Conservation (phyloP, 2,888 invertebrate genomes). For the Aleiodes alternator region DNA sequence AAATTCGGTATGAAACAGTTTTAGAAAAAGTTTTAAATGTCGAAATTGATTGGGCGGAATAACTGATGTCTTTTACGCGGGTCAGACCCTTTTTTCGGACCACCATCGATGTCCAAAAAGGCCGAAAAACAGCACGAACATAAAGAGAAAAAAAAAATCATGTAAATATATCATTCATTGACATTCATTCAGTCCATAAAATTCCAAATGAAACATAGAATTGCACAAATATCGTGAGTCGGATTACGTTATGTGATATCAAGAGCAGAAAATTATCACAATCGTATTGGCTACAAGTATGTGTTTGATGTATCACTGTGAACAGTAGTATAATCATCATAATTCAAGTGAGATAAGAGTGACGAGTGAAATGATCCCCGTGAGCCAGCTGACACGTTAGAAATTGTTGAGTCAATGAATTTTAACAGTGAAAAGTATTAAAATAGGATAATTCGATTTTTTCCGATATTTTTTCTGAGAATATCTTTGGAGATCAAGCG, state of each 20-base stretch:
- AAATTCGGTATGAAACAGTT: too few relatives aligned
- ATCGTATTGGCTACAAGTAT: constrained; percentile 19
- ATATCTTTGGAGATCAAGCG: too few relatives aligned
- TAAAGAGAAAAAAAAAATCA: constrained; percentile 19
- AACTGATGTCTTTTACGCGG: constrained; percentile 27
- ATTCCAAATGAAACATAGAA: constrained; percentile 18
- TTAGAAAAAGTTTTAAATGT: constrained; percentile 46
- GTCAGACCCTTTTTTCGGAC: constrained; percentile 30
- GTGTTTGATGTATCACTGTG: neutral
- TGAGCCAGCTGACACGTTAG: constrained; percentile 50
- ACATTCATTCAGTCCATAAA: constrained; percentile 5
- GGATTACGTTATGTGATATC: constrained; percentile 45
- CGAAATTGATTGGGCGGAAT: constrained; percentile 55
- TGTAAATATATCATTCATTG: constrained; percentile 2
- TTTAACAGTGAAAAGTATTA: too few relatives aligned
- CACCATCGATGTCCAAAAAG: constrained; percentile 28
- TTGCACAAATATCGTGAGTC: constrained; percentile 9
- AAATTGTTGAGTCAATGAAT: constrained; percentile 10
- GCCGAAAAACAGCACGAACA: neutral
- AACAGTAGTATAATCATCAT: constrained; percentile 42
- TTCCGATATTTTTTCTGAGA: too few relatives aligned
- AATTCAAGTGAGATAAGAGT: constrained; percentile 52
- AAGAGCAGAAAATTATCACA: constrained; percentile 11
- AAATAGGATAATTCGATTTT: too few relatives aligned
- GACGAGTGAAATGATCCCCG: constrained; percentile 46